A percentile compares a stretch with the other conserved stretches of the same genome.
These are phyloP conservation scores for Acanthoscelides obtectus DNA, from an alignment of 2,888 invertebrate genomes.

Conservation along the genomic window DNA sequence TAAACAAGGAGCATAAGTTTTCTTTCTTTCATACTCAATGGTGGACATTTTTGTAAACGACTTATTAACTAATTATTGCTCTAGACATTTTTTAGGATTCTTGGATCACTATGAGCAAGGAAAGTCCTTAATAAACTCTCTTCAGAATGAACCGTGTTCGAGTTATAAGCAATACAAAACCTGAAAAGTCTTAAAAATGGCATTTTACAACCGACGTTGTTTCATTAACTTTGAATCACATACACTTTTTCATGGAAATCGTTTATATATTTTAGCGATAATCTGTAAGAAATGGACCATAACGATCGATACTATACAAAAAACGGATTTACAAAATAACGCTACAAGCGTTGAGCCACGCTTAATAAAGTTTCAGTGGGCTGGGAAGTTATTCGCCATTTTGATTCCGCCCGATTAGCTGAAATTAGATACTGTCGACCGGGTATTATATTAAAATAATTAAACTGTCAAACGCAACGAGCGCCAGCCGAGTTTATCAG, in stretches of 20 bases:
- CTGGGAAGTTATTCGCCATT: background rate
- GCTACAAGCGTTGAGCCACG: background rate
- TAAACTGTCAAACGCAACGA: background rate
- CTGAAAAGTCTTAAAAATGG: too few species aligned
- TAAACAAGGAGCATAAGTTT: too few species aligned
- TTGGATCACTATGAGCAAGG: too few species aligned
- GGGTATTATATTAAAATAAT: background rate
- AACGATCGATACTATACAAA: background rate
- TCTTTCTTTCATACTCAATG: too few species aligned
- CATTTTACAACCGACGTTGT: too few species aligned
- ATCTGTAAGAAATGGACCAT: background rate
- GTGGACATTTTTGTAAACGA: too few species aligned
- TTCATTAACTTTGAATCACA: too few species aligned
- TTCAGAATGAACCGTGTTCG: too few species aligned
- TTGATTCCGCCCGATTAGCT: background rate
- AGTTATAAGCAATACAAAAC: too few species aligned
- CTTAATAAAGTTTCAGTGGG: background rate
- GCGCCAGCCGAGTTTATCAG: background rate
- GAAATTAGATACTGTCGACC: background rate
- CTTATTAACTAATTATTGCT: too few species aligned
- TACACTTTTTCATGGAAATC: background rate
- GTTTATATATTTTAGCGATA: background rate
- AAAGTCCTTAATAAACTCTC: too few species aligned
- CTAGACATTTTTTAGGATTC: too few species aligned
- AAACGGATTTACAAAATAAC: background rate